phyloP scores from a whole-genome alignment of 1,140 invertebrate genomes.

The Heliconius congener region DNA sequence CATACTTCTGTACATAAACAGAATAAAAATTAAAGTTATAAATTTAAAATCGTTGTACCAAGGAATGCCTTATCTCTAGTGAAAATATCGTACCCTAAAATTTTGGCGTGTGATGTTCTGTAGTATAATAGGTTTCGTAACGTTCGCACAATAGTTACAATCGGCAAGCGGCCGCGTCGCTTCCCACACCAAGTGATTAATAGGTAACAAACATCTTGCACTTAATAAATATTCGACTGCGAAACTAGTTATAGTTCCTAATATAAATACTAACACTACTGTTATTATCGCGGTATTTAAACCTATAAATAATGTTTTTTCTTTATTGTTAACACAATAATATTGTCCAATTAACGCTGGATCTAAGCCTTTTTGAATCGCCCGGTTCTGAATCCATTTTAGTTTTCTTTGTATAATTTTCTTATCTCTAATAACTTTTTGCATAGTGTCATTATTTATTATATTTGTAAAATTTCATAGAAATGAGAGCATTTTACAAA shows the following conservation, averaged over 20 bases:
- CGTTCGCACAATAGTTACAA: conserved; percentile 88
- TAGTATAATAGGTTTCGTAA: conserved; percentile 84
- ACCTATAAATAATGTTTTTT: conserved; percentile 41
- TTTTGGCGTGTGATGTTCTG: conserved; percentile 85
- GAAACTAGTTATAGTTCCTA: conserved; percentile 48
- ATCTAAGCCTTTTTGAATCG: conserved; percentile 55
- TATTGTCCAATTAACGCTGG: conserved; percentile 48
- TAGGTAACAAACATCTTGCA: conserved; percentile 88
- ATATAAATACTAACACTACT: conserved; percentile 47
- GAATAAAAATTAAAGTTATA: conserved; percentile 17
- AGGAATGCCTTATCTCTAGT: background rate
- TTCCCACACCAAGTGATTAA: conserved; percentile 93
- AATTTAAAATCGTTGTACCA: background rate
- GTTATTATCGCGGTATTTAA: conserved; percentile 45
- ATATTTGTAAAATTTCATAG: conserved; percentile 29
- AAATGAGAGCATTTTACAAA: background rate
- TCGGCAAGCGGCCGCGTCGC: conserved; percentile 90
- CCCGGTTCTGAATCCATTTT: conserved; percentile 53
- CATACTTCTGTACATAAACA: conserved; percentile 72
- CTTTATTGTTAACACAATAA: conserved; percentile 53
- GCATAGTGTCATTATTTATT: conserved; percentile 48
- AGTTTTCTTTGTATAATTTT: conserved; percentile 48
- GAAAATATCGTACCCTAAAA: conserved; percentile 80
- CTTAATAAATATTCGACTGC: conserved; percentile 69
- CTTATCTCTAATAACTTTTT: conserved; percentile 47